These are phyloP conservation scores for Cryptoblepharus egeriae DNA, from an alignment of 2,797 vertebrate species.

Conservation along the genomic window DNA sequence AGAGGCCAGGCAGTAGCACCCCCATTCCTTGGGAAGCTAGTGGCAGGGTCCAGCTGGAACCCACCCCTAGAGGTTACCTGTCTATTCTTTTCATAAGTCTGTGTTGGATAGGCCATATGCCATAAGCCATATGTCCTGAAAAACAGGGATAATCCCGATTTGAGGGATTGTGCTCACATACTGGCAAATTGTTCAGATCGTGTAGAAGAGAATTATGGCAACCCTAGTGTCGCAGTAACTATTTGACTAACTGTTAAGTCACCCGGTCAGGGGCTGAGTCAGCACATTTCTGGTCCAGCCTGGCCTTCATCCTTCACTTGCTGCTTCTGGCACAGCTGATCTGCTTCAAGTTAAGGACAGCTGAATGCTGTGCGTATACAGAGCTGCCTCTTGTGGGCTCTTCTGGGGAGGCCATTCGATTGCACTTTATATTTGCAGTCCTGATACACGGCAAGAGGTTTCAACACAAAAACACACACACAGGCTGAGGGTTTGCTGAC, in stretches of 20 bases:
- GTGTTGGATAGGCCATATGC: neutral
- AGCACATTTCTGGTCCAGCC: neutral
- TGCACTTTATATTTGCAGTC: neutral
- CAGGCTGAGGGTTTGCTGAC: neutral
- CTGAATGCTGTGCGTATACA: neutral
- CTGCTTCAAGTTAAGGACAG: neutral
- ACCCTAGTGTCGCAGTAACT: no score
- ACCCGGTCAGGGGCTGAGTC: neutral
- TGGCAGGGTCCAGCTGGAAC: fast-evolving
- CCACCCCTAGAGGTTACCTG: neutral
- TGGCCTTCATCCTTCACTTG: neutral
- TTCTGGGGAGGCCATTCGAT: neutral
- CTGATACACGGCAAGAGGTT: no score
- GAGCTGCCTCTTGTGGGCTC: neutral
- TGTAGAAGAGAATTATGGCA: no score
- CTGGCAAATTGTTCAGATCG: no score
- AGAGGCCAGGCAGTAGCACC: neutral
- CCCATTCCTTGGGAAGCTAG: fast-evolving
- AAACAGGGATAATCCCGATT: no score
- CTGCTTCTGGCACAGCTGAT: neutral
- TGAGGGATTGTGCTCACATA: no score
- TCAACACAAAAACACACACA: no score
- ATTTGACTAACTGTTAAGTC: neutral
- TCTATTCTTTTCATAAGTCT: fast-evolving
- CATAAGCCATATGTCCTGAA: no score